Base-by-base conservation (phyloP, 1,140 invertebrate genomes). In the Nasonia vitripennis region DNA sequence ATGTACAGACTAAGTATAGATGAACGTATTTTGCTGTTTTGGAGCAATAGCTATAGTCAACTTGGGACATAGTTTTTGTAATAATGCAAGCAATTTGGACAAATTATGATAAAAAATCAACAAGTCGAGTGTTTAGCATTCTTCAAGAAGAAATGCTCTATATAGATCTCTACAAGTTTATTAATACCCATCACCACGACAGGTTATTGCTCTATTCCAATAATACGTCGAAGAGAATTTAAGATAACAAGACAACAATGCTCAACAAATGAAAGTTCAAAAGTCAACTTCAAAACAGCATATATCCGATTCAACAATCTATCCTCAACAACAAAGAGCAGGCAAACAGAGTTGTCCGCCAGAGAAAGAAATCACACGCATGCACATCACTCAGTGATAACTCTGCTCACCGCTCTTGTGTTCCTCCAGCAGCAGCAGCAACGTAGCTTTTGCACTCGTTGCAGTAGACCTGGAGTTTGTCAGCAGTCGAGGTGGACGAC, bases 381-480 rank as follows among this genome's bases (percentile, higher is more conserved):
- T 74, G 71, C n/a, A 48, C 17, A n/a, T 82, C n/a, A 37, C 14
- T 79, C n/a, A 68, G 45, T 37, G 75, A 78, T 31, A 41, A 86
- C n/a, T 34, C 11, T 83, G 23, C 87, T 89, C 87, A 93, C 92
- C 92, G 88, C 23, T 93, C 91, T 45, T 90, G 87, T 78, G 86
- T 90, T 41, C 85, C 55, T 62, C 55, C 55, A n/a, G 6, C 20
- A n/a, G 55, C 89, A n/a, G 55, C 89, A 62, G 88, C 45, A 27
- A 88, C 86, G 79, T 92, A 91, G 75, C 80, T 89, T 84, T 90
- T 91, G 86, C 91, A 93, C 20, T 93, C 91, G 27, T 91, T 90
- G 80, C 91, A 93, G 79, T 90, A 92, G 77, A 91, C 85, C 73
- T 92, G 91, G 5, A 90, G 80, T 82, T 92, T 92, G 7, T 93